These are phyloP conservation scores for Platyrinchus mystaceus DNA, from an alignment of 2,797 vertebrate genomes.

Conservation along the genomic window DNA sequence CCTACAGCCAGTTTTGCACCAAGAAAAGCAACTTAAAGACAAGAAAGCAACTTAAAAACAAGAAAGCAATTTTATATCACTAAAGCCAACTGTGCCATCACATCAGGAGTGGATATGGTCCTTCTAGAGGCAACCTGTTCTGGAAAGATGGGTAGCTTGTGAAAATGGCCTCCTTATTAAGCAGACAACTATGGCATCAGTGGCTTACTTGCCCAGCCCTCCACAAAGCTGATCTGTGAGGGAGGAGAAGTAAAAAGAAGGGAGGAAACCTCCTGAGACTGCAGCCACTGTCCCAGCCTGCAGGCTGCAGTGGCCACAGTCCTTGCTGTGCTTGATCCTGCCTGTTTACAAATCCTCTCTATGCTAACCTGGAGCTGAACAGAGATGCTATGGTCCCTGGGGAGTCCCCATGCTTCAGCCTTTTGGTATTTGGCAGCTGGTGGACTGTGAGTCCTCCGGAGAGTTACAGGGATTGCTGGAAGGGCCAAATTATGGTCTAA, in stretches of 20 bases:
- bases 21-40: neutral
- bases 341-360: neutral
- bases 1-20: neutral
- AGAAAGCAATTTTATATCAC: neutral
- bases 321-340: neutral
- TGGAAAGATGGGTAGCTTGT: neutral
- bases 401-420: neutral
- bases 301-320: neutral
- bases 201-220: neutral
- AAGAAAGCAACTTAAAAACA: neutral
- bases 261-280: neutral
- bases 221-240: fast-evolving
- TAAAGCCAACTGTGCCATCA: neutral
- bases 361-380: neutral
- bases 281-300: neutral
- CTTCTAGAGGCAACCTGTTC: neutral
- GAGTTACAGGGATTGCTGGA: neutral
- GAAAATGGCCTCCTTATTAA: neutral
- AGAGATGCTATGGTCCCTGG: neutral
- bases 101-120: neutral
- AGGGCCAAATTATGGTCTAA: neutral
- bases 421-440: neutral
- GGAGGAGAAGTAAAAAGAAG: neutral
- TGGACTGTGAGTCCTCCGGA: neutral
- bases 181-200: neutral